Base-by-base conservation (phyloP, 2,113 vertebrate genomes). In the Pseudorectes ferrugineus region DNA sequence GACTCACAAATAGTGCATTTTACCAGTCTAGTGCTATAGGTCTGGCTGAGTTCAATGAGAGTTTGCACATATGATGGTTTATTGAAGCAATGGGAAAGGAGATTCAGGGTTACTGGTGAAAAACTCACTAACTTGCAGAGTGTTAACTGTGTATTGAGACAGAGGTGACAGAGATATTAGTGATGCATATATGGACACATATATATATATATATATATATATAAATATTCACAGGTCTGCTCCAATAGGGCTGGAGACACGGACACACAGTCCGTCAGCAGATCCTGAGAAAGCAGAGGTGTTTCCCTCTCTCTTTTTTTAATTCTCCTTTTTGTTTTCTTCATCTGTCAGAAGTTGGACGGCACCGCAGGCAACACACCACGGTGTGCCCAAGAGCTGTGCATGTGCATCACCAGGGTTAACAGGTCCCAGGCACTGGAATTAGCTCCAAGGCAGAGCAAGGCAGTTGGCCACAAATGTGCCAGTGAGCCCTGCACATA, bases 331-430 rank as follows among this genome's bases (percentile, higher is more conserved):
- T 48, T 26, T 72, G 25, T 71, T 46, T 73, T 18, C n/a, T 45
- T 38, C 28, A 3, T 24, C 65, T 49, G 16, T n/a, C 57, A 58
- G 43, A 31, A 4, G 6, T 5, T 1, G 16, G 14, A 6, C 2
- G 11, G 51, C 48, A 6, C 5, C 12, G 20, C 16, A 35, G 68
- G 45, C 68, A n/a, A n/a, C 28, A 6, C 1, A 2, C 26, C 10
- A 1, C 0, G 0, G 14, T 1, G 17, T 28, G 57, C 43, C 43
- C 43, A 9, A 28, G 35, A 42, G 35, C 73, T 14, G 15, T 4
- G 25, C 17, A 1, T 0, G 6, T 35, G 28, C 43, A 31, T 29
- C 63, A 20, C 33, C 35, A 5, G 2, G 0, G 40, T 9, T 9
- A 20, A 4, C 24, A 25, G 1, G 2, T 25, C 18, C 73, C 40